Percentiles rank a stretch among this genome's conserved stretches.
Conservation (phyloP, 2,113 vertebrate genomes). For the Rana temporaria region DNA sequence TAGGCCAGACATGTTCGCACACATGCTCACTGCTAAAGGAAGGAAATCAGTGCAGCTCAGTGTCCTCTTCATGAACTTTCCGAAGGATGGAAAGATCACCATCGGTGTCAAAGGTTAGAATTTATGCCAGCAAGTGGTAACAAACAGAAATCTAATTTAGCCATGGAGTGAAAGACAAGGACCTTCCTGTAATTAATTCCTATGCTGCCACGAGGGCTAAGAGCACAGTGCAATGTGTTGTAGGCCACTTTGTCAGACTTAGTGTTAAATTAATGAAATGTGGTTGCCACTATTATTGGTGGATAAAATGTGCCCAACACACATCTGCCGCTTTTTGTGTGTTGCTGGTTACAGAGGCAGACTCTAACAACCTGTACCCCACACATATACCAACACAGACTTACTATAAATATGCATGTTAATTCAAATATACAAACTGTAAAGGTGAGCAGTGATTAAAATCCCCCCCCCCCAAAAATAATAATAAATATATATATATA, state of each 20-base stretch:
- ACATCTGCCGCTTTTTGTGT: slow-evolving; percentile 1
- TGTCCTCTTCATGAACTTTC: slow-evolving; percentile 93
- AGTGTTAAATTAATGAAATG: slow-evolving; percentile 35
- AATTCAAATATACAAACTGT: too few relatives aligned
- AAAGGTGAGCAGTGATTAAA: background rate
- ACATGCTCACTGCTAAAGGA: slow-evolving; percentile 61
- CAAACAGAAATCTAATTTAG: slow-evolving; percentile 89
- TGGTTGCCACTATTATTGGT: background rate
- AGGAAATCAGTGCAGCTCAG: slow-evolving; percentile 73
- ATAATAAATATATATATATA: background rate
- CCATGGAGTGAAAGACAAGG: slow-evolving; percentile 71
- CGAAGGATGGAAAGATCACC: slow-evolving; percentile 82
- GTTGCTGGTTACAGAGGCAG: background rate
- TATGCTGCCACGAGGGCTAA: slow-evolving; percentile 44
- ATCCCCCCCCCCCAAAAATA: too few relatives aligned
- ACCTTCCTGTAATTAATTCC: slow-evolving; percentile 56
- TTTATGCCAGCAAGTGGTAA: slow-evolving; percentile 86
- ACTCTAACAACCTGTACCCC: background rate
- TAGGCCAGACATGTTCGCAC: slow-evolving; percentile 74
- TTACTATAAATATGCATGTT: too few relatives aligned
- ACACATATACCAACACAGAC: background rate
- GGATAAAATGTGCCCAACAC: slow-evolving; percentile 7
- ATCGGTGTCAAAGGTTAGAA: slow-evolving; percentile 85
- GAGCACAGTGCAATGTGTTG: slow-evolving; percentile 31
- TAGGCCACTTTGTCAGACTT: slow-evolving; percentile 19